These are phyloP conservation scores for Corythoichthys haematopterus DNA, from an alignment of 2,113 vertebrate genomes.

Conservation along the genomic window DNA sequence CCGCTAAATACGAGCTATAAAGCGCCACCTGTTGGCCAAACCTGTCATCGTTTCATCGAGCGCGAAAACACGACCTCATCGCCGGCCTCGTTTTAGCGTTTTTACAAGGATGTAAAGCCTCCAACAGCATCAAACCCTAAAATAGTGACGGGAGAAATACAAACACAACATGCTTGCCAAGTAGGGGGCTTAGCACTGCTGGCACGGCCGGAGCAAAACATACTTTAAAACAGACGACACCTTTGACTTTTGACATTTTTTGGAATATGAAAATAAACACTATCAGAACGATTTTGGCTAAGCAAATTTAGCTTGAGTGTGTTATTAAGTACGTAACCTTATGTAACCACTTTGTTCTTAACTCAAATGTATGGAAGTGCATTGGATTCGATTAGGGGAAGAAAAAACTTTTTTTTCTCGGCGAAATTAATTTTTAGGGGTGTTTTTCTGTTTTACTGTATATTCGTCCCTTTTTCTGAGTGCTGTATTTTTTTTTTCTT, in stretches of 20 bases:
- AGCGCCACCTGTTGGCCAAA: not conserved
- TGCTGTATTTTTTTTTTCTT: too few relatives aligned
- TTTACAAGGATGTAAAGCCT: not conserved
- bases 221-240: not conserved
- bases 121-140: slow-evolving; percentile 4
- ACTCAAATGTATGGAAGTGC: too few relatives aligned
- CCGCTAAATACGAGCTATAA: not conserved
- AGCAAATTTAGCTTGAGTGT: too few relatives aligned
- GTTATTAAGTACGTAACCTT: too few relatives aligned
- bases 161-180: slow-evolving; percentile 4
- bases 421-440: too few relatives aligned
- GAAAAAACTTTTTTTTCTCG: too few relatives aligned
- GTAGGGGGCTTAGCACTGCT: slow-evolving; percentile 8
- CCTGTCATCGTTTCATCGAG: not conserved
- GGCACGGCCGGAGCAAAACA: not conserved
- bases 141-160: slow-evolving; percentile 31
- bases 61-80: not conserved
- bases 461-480: too few relatives aligned
- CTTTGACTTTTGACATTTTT: not conserved
- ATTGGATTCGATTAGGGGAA: too few relatives aligned
- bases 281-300: too few relatives aligned
- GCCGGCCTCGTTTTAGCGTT: not conserved
- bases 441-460: too few relatives aligned
- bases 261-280: too few relatives aligned
- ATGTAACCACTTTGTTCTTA: too few relatives aligned